phyloP scores from a whole-genome alignment of 2,888 invertebrate species.

The Pecten maximus region DNA sequence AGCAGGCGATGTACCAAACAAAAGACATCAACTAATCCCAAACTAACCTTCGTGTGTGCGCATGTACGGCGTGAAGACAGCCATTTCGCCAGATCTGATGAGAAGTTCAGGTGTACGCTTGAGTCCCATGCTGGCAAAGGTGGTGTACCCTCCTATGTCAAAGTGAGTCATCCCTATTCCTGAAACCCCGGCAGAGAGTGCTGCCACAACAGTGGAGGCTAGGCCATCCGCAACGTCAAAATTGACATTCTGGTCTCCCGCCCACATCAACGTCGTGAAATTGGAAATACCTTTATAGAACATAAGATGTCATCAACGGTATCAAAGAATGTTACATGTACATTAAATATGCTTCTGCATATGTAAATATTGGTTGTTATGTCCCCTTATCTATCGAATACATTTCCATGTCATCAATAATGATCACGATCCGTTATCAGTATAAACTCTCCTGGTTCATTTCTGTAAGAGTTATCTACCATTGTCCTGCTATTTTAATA shows the following conservation, averaged over 20 bases:
- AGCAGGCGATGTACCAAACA: too few relatives aligned
- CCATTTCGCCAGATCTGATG: slow-evolving; percentile 76
- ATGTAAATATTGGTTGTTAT: too few relatives aligned
- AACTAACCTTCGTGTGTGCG: slow-evolving; percentile 77
- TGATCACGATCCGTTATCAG: too few relatives aligned
- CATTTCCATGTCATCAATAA: too few relatives aligned
- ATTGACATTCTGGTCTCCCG: slow-evolving; percentile 80
- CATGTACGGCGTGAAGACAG: slow-evolving; percentile 77
- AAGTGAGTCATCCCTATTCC: slow-evolving; percentile 78
- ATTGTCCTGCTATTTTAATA: too few relatives aligned
- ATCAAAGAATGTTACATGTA: too few relatives aligned
- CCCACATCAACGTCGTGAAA: slow-evolving; percentile 76
- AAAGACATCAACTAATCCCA: not conserved
- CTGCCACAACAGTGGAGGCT: slow-evolving; percentile 75
- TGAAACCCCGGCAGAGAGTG: slow-evolving; percentile 73
- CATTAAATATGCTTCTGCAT: too few relatives aligned
- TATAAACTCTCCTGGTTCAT: too few relatives aligned
- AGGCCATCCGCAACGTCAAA: slow-evolving; percentile 75
- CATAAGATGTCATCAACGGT: too few relatives aligned
- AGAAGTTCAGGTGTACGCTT: slow-evolving; percentile 72
- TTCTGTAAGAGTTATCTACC: too few relatives aligned
- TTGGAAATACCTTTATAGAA: slow-evolving; percentile 67
- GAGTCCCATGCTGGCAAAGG: slow-evolving; percentile 64
- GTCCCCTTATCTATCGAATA: too few relatives aligned
- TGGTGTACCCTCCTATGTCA: slow-evolving; percentile 79